Conservation (phyloP, 2,797 vertebrate genomes). For the Nannoperca obscura region DNA sequence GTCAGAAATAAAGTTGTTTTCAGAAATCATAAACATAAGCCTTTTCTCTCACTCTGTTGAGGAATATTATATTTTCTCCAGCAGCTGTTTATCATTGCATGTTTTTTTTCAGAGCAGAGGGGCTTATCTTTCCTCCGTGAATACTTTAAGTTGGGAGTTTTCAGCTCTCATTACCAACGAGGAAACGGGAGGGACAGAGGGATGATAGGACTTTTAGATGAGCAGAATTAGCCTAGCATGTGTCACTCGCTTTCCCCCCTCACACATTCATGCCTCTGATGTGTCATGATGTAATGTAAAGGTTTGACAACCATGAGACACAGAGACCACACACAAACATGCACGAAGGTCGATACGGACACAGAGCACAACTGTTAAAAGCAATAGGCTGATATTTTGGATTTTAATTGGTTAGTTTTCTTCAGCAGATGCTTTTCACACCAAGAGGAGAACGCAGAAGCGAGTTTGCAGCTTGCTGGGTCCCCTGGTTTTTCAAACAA, state of each 20-base stretch:
- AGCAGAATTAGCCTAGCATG: constrained; percentile 47
- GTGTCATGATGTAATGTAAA: constrained; percentile 52
- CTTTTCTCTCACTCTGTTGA: constrained; percentile 69
- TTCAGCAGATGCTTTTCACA: constrained; percentile 48
- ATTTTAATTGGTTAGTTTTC: constrained; percentile 60
- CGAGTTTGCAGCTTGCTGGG: constrained; percentile 2
- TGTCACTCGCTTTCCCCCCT: constrained; percentile 46
- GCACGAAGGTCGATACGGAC: neutral
- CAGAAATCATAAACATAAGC: constrained; percentile 80
- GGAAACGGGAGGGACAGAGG: constrained; percentile 35
- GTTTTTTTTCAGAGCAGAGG: constrained; percentile 48
- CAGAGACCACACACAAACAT: constrained; percentile 16
- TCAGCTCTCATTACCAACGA: constrained; percentile 55
- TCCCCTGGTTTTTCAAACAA: constrained; percentile 63
- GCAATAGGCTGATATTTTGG: constrained; percentile 22
- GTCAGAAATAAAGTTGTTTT: constrained; percentile 82
- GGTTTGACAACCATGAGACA: constrained; percentile 31
- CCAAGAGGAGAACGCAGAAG: constrained; percentile 7
- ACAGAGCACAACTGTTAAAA: neutral
- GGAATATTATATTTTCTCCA: constrained; percentile 64
- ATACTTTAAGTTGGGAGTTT: constrained; percentile 63
- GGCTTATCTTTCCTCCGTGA: constrained; percentile 67
- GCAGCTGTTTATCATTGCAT: constrained; percentile 74
- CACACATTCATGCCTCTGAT: constrained; percentile 60
- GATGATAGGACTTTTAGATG: constrained; percentile 51